phyloP scores from a whole-genome alignment of 1,140 invertebrate species.

The Reticulitermes speratus region DNA sequence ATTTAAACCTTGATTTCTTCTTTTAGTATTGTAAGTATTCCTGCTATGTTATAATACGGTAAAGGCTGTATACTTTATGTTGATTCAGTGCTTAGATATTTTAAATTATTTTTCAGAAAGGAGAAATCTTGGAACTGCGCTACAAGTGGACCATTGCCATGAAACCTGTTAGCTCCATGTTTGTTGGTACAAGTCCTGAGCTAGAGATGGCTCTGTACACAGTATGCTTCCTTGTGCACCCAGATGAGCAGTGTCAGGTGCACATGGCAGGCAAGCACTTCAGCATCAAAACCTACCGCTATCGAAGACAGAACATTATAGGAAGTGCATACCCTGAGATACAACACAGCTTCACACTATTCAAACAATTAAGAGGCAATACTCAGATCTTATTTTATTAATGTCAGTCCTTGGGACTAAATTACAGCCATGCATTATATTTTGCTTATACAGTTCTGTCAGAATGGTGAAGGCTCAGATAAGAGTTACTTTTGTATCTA shows the following conservation, averaged over 20 bases:
- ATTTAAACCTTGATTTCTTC: too few species aligned
- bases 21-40: too few species aligned
- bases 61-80: too few species aligned
- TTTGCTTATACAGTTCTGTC: too few species aligned
- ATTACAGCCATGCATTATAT: too few species aligned
- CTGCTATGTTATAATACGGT: too few species aligned
- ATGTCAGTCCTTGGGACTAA: too few species aligned
- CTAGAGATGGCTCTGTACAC: constrained; percentile 90
- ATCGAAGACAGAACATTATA: constrained; percentile 71
- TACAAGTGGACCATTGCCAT: constrained; percentile 70
- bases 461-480: too few species aligned
- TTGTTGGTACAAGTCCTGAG: constrained; percentile 90
- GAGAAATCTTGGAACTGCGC: constrained; percentile 71
- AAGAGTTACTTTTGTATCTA: too few species aligned
- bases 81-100: neutral
- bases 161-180: constrained; percentile 78
- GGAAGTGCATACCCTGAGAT: constrained; percentile 77
- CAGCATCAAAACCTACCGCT: constrained; percentile 58
- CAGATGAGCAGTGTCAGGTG: constrained; percentile 68
- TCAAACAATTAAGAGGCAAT: too few species aligned
- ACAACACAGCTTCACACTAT: neutral
- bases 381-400: too few species aligned
- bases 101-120: constrained; percentile 59
- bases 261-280: constrained; percentile 67
- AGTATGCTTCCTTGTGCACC: constrained; percentile 73